These are phyloP conservation scores for Ianthella basta DNA, from an alignment of 37 sponge, comb jelly and placozoan genomes.

Conservation along the genomic window DNA sequence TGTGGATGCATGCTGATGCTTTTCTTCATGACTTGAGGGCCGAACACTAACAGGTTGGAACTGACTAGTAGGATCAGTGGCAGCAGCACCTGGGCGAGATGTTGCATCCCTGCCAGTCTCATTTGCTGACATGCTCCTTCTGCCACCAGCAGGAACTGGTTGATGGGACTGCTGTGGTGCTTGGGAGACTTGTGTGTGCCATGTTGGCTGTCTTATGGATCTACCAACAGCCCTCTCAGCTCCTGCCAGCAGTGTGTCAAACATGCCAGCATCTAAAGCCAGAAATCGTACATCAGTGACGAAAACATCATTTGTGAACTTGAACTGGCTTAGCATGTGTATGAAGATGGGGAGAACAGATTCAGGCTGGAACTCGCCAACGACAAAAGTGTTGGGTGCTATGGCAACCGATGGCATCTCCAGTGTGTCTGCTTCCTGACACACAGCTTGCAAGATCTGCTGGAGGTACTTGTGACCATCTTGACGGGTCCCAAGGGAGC, in stretches of 20 bases:
- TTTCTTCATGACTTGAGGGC: too few relatives aligned
- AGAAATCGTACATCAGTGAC: slow-evolving; percentile 23
- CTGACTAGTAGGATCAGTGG: too few relatives aligned
- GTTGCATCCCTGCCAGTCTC: too few relatives aligned
- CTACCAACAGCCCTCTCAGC: slow-evolving; percentile 1
- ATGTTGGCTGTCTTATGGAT: too few relatives aligned
- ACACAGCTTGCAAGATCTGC: slow-evolving; percentile 24
- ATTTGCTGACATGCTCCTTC: too few relatives aligned
- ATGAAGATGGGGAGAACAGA: not conserved
- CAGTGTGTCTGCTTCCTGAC: slow-evolving; percentile 34
- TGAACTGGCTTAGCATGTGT: not conserved
- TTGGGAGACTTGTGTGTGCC: too few relatives aligned
- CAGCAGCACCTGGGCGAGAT: too few relatives aligned
- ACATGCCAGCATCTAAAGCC: not conserved
- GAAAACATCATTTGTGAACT: slow-evolving; percentile 30
- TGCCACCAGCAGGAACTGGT: too few relatives aligned
- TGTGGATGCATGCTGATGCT: too few relatives aligned
- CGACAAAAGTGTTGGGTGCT: slow-evolving; percentile 10
- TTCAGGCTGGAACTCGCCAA: not conserved
- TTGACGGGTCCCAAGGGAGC: slow-evolving; percentile 6
- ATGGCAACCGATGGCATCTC: slow-evolving; percentile 30
- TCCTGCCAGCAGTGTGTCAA: not conserved
- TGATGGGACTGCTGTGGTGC: too few relatives aligned
- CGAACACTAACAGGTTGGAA: too few relatives aligned
- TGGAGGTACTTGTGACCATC: slow-evolving; percentile 9